phyloP scores from a whole-genome alignment of 2,113 vertebrate genomes.

The Hippolais icterina region DNA sequence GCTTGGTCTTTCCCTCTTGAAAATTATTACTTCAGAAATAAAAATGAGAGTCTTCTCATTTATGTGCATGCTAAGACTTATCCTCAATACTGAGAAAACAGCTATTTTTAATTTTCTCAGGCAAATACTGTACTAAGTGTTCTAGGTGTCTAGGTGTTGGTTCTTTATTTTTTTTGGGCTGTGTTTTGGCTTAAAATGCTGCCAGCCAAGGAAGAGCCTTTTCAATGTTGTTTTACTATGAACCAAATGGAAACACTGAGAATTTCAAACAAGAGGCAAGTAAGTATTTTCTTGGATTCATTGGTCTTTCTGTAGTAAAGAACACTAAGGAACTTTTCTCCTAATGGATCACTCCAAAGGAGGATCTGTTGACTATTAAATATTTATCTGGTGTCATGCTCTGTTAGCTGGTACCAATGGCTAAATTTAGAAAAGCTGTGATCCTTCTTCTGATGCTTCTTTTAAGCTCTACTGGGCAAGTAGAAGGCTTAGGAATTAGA shows the following conservation, averaged over 20 bases:
- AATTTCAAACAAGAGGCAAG: not conserved
- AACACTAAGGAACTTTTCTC: not conserved
- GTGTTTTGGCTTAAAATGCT: not conserved
- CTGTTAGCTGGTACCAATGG: not conserved
- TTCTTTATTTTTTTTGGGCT: not conserved
- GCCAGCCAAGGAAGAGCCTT: not conserved
- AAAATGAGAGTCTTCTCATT: not conserved
- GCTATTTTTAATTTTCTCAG: not conserved
- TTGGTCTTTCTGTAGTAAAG: not conserved
- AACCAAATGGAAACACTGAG: not conserved
- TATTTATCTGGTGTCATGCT: conserved; percentile 24
- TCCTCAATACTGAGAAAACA: not conserved
- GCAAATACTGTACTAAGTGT: not conserved
- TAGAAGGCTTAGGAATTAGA: conserved; percentile 57
- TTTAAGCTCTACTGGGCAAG: conserved; percentile 34
- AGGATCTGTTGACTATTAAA: conserved; percentile 1
- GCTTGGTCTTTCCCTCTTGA: not conserved
- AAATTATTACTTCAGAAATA: not conserved
- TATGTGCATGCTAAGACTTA: not conserved
- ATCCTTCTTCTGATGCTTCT: conserved; percentile 40
- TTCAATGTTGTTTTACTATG: not conserved
- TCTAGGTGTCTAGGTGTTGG: not conserved
- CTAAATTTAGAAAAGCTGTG: conserved; percentile 60
- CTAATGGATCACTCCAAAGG: not conserved
- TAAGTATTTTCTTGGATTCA: not conserved